Percentiles rank a stretch among this genome's conserved stretches.
Conservation (phyloP, 1,140 invertebrate species). For the Chionoecetes opilio region DNA sequence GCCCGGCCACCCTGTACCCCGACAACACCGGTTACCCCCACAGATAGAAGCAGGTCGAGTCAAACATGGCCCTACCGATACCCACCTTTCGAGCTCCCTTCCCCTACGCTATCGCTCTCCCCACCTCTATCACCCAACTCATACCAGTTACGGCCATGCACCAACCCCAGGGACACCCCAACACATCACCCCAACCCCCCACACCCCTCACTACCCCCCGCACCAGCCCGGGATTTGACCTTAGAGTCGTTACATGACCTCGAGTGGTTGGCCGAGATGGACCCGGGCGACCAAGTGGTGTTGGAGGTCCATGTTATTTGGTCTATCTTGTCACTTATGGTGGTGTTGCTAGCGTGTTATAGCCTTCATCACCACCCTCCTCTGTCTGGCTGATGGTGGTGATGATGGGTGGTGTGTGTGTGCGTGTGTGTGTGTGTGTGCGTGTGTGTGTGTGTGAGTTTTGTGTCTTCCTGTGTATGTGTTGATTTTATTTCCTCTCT, state of each 20-base stretch:
- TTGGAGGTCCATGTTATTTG: slow-evolving; percentile 81
- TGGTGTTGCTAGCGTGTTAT: slow-evolving; percentile 77
- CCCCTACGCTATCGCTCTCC: slow-evolving; percentile 43
- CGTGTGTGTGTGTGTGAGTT: neutral
- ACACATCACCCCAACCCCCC: slow-evolving; percentile 78
- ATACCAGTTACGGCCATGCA: slow-evolving; percentile 75
- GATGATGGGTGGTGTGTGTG: no score
- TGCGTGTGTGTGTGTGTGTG: neutral
- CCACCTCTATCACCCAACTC: slow-evolving; percentile 63
- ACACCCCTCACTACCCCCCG: slow-evolving; percentile 34
- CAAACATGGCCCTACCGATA: neutral
- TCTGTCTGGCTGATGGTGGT: slow-evolving; percentile 36
- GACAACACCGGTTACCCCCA: neutral
- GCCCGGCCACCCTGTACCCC: slow-evolving; percentile 5
- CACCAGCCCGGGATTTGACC: slow-evolving; percentile 75
- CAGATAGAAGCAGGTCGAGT: no score
- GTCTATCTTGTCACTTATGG: slow-evolving; percentile 81
- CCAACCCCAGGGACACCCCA: slow-evolving; percentile 80
- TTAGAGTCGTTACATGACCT: slow-evolving; percentile 80
- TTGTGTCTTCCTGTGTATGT: no score
- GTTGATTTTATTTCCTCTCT: neutral
- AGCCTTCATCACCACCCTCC: slow-evolving; percentile 73
- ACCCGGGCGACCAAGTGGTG: slow-evolving; percentile 77
- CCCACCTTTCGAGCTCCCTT: neutral
- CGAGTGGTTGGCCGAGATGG: slow-evolving; percentile 79